Conservation (phyloP, 1,140 invertebrate species). For the Pemphigus obesinymphae region DNA sequence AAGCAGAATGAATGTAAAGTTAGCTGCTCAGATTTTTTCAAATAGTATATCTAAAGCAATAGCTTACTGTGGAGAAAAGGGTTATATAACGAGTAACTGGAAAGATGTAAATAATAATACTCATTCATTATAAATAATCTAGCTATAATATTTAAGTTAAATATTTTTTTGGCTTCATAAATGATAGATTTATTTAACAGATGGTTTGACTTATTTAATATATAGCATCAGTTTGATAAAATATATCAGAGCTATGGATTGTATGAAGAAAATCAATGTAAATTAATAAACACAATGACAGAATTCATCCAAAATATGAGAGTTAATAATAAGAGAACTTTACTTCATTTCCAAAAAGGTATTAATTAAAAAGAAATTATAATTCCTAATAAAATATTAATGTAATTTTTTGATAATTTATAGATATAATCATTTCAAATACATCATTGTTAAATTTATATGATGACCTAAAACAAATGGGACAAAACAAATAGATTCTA, state of each 20-base stretch:
- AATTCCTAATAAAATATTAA: too few relatives aligned
- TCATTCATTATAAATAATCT: background rate
- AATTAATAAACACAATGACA: background rate
- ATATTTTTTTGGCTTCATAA: background rate
- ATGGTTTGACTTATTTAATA: background rate
- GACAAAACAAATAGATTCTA: background rate
- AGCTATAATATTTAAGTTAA: background rate
- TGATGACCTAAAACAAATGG: background rate
- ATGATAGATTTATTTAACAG: background rate
- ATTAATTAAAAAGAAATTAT: too few relatives aligned
- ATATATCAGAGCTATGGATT: background rate
- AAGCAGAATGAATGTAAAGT: background rate
- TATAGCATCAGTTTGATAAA: background rate
- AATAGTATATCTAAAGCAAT: background rate
- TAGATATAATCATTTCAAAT: background rate
- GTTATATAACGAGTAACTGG: background rate
- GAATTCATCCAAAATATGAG: background rate
- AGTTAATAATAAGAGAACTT: background rate
- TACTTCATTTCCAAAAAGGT: background rate
- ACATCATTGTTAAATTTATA: background rate
- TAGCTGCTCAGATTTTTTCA: background rate
- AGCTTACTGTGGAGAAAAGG: background rate
- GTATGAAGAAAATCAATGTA: background rate
- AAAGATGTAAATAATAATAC: background rate
- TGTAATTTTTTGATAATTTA: too few relatives aligned